Evolutionary conservation across 92 coral and sea anemone genomes (phyloP).

Genomic region (Zoanthus gigantus): DNA sequence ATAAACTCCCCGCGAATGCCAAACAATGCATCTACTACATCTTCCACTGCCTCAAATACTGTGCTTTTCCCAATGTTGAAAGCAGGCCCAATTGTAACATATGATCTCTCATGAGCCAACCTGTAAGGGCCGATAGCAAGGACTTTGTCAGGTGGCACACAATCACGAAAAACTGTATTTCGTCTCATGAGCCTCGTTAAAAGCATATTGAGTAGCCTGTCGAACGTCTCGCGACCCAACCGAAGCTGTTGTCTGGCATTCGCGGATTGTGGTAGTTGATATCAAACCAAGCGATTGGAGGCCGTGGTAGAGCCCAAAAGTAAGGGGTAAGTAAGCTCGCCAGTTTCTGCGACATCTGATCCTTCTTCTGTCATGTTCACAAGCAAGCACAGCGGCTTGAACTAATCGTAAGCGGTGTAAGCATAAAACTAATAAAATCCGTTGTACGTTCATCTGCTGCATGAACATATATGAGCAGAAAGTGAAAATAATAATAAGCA

Average conservation of each 20-base stretch:
- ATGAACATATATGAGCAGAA: constrained; percentile 20
- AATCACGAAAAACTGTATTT: constrained; percentile 38
- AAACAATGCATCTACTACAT: constrained; percentile 18
- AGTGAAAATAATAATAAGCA: constrained; percentile 31
- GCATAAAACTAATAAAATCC: constrained; percentile 37
- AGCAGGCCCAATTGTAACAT: constrained; percentile 29
- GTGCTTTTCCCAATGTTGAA: constrained; percentile 37
- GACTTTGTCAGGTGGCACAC: constrained; percentile 34
- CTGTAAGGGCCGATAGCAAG: constrained; percentile 36
- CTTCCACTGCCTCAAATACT: constrained; percentile 35
- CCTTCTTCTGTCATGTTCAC: constrained; percentile 19
- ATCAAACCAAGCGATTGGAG: constrained; percentile 32
- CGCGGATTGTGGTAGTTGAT: constrained; percentile 30
- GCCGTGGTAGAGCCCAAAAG: constrained; percentile 41
- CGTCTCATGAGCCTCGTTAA: constrained; percentile 21
- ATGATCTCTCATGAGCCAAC: constrained; percentile 39
- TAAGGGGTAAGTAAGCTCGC: not conserved
- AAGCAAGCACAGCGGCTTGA: constrained; percentile 33
- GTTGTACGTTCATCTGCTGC: constrained; percentile 11
- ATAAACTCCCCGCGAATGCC: constrained; percentile 28
- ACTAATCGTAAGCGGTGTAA: constrained; percentile 11
- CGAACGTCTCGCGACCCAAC: constrained; percentile 39
- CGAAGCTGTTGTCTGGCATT: constrained; percentile 57
- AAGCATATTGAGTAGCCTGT: constrained; percentile 26
- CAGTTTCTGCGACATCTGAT: constrained; percentile 13